Conservation (phyloP, 2,888 invertebrate genomes). For the Lobophora halterata region DNA sequence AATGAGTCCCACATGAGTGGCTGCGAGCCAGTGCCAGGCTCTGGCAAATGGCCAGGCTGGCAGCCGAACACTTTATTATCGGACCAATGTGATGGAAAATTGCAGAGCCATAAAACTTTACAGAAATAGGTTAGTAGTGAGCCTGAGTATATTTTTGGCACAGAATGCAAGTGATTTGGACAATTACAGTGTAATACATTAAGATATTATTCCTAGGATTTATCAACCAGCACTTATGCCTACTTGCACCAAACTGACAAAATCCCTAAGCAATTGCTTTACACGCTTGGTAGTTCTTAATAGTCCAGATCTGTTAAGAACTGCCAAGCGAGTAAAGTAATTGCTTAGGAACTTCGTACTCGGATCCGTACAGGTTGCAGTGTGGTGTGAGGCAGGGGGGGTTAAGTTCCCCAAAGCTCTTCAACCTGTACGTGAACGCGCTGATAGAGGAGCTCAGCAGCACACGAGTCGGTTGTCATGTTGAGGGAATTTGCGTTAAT, state of each 20-base stretch:
- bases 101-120: slow-evolving; percentile 5
- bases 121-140: too few species aligned
- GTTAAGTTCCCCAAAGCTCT: slow-evolving; percentile 1
- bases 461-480: slow-evolving; percentile 2
- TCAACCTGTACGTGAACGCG: not conserved
- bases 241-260: too few species aligned
- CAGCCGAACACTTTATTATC: slow-evolving; percentile 1
- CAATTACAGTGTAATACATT: too few species aligned
- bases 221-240: too few species aligned
- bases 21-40: not conserved
- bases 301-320: too few species aligned
- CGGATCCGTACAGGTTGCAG: slow-evolving; percentile 2
- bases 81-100: slow-evolving; percentile 14
- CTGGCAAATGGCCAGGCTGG: slow-evolving; percentile 11
- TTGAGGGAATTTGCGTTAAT: not conserved
- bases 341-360: too few species aligned
- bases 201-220: too few species aligned
- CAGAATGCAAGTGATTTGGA: too few species aligned
- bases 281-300: too few species aligned
- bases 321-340: too few species aligned
- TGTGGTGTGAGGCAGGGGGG: slow-evolving; percentile 8
- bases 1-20: slow-evolving; percentile 8
- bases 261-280: too few species aligned
- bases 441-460: slow-evolving; percentile 2
- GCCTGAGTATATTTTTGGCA: slow-evolving; percentile 11